These are phyloP conservation scores for Ceratosolen fusciceps DNA, from an alignment of 1,140 invertebrate species.

Conservation along the genomic window DNA sequence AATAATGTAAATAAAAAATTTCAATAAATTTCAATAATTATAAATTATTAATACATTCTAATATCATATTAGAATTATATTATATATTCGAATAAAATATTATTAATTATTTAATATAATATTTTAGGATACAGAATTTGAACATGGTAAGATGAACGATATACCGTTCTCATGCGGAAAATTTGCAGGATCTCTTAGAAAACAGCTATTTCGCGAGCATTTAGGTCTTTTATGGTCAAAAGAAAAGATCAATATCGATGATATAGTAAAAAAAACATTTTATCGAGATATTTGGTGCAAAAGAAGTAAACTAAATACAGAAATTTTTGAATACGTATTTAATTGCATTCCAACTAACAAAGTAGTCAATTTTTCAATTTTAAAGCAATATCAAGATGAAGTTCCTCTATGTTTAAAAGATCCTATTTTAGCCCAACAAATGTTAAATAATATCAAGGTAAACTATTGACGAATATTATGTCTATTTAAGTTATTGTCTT, in stretches of 20 bases:
- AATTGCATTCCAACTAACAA: constrained; percentile 87
- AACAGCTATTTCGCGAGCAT: constrained; percentile 92
- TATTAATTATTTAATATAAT: background rate
- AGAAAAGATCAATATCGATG: constrained; percentile 76
- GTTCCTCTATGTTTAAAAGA: constrained; percentile 78
- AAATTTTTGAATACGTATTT: constrained; percentile 91
- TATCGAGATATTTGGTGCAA: constrained; percentile 86
- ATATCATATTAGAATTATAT: too few species aligned
- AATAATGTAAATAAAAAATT: too few species aligned
- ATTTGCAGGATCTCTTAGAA: constrained; percentile 87
- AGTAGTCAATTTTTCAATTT: constrained; percentile 80
- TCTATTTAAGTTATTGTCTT: too few species aligned
- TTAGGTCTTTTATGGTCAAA: constrained; percentile 75
- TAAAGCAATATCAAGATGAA: constrained; percentile 81
- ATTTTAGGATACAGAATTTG: constrained; percentile 83
- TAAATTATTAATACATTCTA: too few species aligned
- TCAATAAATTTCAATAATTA: too few species aligned
- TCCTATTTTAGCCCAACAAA: constrained; percentile 78
- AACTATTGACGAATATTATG: background rate
- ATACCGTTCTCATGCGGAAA: constrained; percentile 83
- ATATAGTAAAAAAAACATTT: constrained; percentile 83
- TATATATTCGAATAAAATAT: too few species aligned
- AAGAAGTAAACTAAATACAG: constrained; percentile 85
- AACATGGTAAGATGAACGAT: constrained; percentile 85
- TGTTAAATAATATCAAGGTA: constrained; percentile 81